These are phyloP conservation scores for Drosophila kepulauana DNA, from an alignment of 1,140 invertebrate species.

Conservation along the genomic window DNA sequence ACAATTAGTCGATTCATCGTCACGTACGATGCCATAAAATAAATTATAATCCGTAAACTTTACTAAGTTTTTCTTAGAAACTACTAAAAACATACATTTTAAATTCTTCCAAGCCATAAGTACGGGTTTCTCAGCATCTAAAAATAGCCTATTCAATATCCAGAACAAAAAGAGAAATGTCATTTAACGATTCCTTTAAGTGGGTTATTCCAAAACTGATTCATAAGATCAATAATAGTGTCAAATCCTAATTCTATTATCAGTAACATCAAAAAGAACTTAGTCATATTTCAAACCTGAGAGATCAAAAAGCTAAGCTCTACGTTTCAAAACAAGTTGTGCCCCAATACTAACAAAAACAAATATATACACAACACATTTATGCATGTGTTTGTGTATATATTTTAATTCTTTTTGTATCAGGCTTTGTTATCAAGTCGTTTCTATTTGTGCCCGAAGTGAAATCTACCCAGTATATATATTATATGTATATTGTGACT, in stretches of 20 bases:
- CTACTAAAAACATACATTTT: not conserved
- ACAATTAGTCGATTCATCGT: slow-evolving; percentile 24
- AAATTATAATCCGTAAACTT: not conserved
- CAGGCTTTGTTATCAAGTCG: slow-evolving; percentile 28
- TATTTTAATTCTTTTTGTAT: slow-evolving; percentile 6
- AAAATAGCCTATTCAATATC: not conserved
- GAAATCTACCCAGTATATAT: slow-evolving; percentile 11
- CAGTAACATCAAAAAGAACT: slow-evolving; percentile 3
- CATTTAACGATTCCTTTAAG: not conserved
- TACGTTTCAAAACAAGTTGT: slow-evolving; percentile 20
- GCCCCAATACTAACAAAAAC: not conserved
- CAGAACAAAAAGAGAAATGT: too few species aligned
- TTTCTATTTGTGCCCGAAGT: slow-evolving; percentile 30
- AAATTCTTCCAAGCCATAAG: not conserved
- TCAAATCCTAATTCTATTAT: not conserved
- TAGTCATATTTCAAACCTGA: not conserved
- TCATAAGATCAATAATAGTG: not conserved
- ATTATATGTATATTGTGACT: slow-evolving; percentile 9
- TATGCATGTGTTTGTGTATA: not conserved
- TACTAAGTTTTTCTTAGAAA: not conserved
- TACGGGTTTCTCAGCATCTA: not conserved
- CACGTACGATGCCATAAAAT: slow-evolving; percentile 7
- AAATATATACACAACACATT: not conserved
- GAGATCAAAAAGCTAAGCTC: slow-evolving; percentile 11
- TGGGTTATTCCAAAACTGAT: not conserved